Evolutionary conservation across 2,888 invertebrate genomes (phyloP), one percentile per base, ranked within the genome.

Genomic region (Cephus runcator): DNA sequence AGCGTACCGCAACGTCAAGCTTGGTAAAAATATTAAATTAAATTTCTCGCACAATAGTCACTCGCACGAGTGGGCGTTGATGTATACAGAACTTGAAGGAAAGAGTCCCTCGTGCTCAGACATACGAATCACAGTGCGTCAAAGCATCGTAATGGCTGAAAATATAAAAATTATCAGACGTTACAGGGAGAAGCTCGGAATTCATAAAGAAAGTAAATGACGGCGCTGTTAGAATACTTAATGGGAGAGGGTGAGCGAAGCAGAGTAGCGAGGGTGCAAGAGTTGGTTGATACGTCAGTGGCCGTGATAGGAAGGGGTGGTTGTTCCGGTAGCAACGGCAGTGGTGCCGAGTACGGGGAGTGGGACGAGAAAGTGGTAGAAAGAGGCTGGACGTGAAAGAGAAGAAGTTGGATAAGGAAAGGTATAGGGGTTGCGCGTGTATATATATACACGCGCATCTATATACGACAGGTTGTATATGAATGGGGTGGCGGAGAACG

Each of bases 281-380:
- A 15, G 40, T 40, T 23, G 56, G 56, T 23, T 56, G 56, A 56
- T 56, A 56, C 56, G 56, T 56, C 56, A 56, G 23, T 56, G 56
- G 56, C 56, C 23, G 56, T 9, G 56, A 56, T 56, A 56, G 56
- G 23, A 9, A 15, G 9, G 15, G 56, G 9, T 56, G 56, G 56
- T 56, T 23, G 56, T 56, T 56, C 56, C 56, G 56, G 56, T 33
- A 74, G 74, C 34, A 34, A n/a, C 74, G n/a, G 74, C 6, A 30
- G 69, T 69, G 69, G 4, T 35, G 74, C 34, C 12, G 74, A 35
- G 74, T 33, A 74, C 0, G n/a, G 15, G 35, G 71, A 79, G 81
- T 77, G 81, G 80, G 73, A 56, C 79, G 80, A 81, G 81, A 81
- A 81, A 79, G 80, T 79, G 79, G 79, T 78, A 79, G 81, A 81